Conservation (phyloP, 2,797 vertebrate species). For the Centroberyx gerrardi region DNA sequence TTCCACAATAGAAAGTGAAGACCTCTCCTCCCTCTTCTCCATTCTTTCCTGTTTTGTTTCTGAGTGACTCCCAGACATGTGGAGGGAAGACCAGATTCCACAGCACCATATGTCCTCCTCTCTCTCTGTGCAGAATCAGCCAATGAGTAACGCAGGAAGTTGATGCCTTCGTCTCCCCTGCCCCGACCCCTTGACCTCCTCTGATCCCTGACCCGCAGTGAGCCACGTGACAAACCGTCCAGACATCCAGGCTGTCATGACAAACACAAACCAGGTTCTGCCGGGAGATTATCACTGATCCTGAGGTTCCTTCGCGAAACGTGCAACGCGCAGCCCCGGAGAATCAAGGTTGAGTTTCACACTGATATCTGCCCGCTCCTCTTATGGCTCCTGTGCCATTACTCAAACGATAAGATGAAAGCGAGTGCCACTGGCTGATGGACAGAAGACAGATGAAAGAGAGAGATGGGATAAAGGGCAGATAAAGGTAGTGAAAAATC, state of each 20-base stretch:
- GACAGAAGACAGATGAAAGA: slow-evolving; percentile 50
- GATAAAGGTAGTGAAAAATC: slow-evolving; percentile 7
- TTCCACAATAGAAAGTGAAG: slow-evolving; percentile 34
- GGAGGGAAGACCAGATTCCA: slow-evolving; percentile 62
- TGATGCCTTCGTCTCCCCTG: slow-evolving; percentile 64
- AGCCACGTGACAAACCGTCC: slow-evolving; percentile 63
- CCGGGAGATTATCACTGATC: slow-evolving; percentile 63
- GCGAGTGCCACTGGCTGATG: not conserved
- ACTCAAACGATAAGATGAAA: slow-evolving; percentile 53
- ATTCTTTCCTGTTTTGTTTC: slow-evolving; percentile 68
- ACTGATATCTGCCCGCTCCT: slow-evolving; percentile 39
- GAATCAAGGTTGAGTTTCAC: slow-evolving; percentile 47
- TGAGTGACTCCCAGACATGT: slow-evolving; percentile 31
- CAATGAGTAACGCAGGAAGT: slow-evolving; percentile 78
- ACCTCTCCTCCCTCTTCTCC: slow-evolving; percentile 27
- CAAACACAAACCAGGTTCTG: slow-evolving; percentile 79
- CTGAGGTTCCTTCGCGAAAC: slow-evolving; percentile 50
- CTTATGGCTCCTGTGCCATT: slow-evolving; percentile 33
- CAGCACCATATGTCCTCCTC: slow-evolving; percentile 54
- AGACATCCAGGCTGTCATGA: slow-evolving; percentile 72
- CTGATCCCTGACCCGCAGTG: slow-evolving; percentile 63
- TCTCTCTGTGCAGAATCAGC: slow-evolving; percentile 52
- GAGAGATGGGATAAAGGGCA: slow-evolving; percentile 22
- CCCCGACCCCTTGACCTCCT: slow-evolving; percentile 69
- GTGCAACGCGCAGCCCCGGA: slow-evolving; percentile 4